Conservation (phyloP, 2,113 vertebrate genomes). For the Amia ocellicauda region DNA sequence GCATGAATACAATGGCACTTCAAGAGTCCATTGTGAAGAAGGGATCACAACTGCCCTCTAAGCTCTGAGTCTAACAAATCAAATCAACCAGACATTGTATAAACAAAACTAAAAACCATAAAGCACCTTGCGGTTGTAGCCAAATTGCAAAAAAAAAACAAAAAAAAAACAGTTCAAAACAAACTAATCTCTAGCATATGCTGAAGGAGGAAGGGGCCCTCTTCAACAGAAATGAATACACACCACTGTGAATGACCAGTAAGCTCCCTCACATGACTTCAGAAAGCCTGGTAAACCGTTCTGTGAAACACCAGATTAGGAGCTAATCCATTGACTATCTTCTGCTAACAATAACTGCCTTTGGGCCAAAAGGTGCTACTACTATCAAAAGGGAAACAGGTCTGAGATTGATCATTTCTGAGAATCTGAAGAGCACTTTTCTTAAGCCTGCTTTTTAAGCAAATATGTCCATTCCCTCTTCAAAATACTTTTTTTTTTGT, state of each 20-base stretch:
- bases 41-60: no score
- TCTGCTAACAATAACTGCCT: slow-evolving; percentile 31
- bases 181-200: slow-evolving; percentile 34
- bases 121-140: not conserved
- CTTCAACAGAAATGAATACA: slow-evolving; percentile 45
- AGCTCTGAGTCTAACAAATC: no score
- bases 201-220: slow-evolving; percentile 18
- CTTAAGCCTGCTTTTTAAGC: no score
- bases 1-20: no score
- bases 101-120: not conserved
- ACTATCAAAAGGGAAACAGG: no score
- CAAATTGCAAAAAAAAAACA: not conserved
- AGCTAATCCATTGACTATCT: slow-evolving; percentile 33
- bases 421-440: no score
- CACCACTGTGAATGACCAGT: slow-evolving; percentile 41
- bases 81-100: not conserved
- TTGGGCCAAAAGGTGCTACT: not conserved
- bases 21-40: no score
- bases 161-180: slow-evolving; percentile 19
- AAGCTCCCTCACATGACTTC: slow-evolving; percentile 55
- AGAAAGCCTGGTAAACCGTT: slow-evolving; percentile 35
- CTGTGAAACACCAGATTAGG: slow-evolving; percentile 42
- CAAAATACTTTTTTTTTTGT: no score
- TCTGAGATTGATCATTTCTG: no score
- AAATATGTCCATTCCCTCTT: no score